Evolutionary conservation across 2,797 vertebrate species (phyloP).

Genomic region (Benthosema pterotum): DNA sequence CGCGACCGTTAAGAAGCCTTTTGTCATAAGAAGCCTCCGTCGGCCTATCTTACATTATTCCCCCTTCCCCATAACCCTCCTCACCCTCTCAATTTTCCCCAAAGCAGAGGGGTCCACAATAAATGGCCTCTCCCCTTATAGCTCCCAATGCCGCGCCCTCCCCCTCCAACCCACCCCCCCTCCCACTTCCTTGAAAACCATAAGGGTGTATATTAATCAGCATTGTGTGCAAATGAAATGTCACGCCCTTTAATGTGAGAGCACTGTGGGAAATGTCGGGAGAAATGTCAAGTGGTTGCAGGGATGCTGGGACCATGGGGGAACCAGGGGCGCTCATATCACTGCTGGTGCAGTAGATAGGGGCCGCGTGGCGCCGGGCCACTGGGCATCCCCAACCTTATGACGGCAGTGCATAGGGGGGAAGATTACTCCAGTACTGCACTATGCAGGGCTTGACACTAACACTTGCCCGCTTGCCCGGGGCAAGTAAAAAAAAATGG

Average conservation of each 20-base stretch:
- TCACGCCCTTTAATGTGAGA: constrained; percentile 85
- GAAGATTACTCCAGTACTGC: too few species aligned
- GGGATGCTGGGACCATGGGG: constrained; percentile 71
- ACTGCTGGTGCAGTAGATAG: constrained; percentile 68
- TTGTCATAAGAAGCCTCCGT: constrained; percentile 46
- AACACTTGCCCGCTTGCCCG: too few species aligned
- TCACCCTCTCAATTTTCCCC: constrained; percentile 39
- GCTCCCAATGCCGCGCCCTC: neutral
- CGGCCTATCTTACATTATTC: constrained; percentile 45
- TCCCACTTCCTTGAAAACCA: constrained; percentile 64
- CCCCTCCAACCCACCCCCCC: too few species aligned
- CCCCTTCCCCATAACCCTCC: constrained; percentile 5
- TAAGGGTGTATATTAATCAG: constrained; percentile 85
- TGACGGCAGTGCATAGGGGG: constrained; percentile 8
- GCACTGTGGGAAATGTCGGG: constrained; percentile 85
- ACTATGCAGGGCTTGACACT: too few species aligned
- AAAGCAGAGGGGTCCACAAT: constrained; percentile 60
- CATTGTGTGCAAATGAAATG: constrained; percentile 86
- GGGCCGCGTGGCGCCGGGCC: constrained; percentile 54
- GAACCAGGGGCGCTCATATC: constrained; percentile 74
- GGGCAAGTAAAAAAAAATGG: too few species aligned
- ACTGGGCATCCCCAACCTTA: constrained; percentile 79
- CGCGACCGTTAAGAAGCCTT: constrained; percentile 11
- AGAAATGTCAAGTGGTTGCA: constrained; percentile 87
- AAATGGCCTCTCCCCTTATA: constrained; percentile 57